phyloP scores from a whole-genome alignment of 2,888 invertebrate genomes.

The Ametastegia equiseti region DNA sequence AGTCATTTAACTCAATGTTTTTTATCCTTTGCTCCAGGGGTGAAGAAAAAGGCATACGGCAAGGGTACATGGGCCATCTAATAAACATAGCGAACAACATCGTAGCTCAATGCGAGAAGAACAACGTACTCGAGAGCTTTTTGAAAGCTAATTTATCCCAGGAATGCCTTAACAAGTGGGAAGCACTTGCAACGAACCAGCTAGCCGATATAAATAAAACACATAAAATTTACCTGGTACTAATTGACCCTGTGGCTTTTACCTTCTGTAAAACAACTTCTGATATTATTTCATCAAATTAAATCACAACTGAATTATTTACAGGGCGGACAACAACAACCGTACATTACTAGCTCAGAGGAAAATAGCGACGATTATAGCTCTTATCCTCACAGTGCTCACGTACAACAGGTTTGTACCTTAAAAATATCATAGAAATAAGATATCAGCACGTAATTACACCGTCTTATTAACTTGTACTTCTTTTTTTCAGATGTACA shows the following conservation, averaged over 20 bases:
- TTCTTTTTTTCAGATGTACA: constrained; percentile 76
- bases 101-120: constrained; percentile 77
- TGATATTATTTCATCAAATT: neutral
- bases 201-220: constrained; percentile 69
- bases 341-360: constrained; percentile 61
- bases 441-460: too few species aligned
- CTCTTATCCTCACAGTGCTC: constrained; percentile 62
- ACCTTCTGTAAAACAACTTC: neutral
- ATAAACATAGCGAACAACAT: constrained; percentile 81
- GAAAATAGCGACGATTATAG: constrained; percentile 65
- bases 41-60: constrained; percentile 78
- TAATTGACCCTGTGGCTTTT: too few species aligned
- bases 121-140: constrained; percentile 78
- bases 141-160: constrained; percentile 78
- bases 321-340: constrained; percentile 60
- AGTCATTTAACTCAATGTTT: neutral
- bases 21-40: constrained; percentile 71
- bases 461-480: constrained; percentile 46
- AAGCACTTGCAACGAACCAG: constrained; percentile 64
- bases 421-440: neutral
- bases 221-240: constrained; percentile 69
- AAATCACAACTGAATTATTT: neutral
- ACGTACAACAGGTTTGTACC: constrained; percentile 57
- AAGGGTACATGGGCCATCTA: constrained; percentile 84
- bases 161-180: constrained; percentile 70